phyloP scores from a whole-genome alignment of 2,113 vertebrate species.

The Furnarius figulus region DNA sequence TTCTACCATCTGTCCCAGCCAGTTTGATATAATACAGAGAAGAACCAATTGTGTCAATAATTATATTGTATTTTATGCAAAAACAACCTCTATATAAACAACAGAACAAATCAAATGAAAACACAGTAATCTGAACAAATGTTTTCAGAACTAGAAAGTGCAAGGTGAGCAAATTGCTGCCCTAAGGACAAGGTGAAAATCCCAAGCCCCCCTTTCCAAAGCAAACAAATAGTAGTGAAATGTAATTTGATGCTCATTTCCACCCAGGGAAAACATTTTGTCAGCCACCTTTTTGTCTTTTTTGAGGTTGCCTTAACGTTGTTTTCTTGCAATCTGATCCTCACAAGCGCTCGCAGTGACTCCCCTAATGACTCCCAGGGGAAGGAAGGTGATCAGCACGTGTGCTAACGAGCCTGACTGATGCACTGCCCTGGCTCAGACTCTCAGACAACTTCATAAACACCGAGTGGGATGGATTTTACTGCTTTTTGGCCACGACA shows the following conservation, averaged over 20 bases:
- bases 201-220: not conserved
- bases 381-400: not conserved
- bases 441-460: not conserved
- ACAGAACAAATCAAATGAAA: not conserved
- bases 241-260: not conserved
- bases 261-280: not conserved
- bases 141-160: not conserved
- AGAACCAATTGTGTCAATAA: not conserved
- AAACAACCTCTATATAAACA: not conserved
- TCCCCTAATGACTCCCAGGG: not conserved
- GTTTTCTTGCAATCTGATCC: not conserved
- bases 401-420: not conserved
- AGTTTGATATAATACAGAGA: not conserved
- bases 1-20: not conserved
- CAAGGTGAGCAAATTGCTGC: not conserved
- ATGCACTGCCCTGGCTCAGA: not conserved
- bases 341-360: not conserved
- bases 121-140: not conserved
- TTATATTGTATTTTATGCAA: not conserved
- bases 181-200: slow-evolving; percentile 23
- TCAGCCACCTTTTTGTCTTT: not conserved
- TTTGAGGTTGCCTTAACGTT: not conserved
- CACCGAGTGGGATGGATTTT: fast-evolving
- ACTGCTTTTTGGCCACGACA: not conserved
- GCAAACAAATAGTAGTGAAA: slow-evolving; percentile 6